Base-by-base conservation (phyloP, 2,888 invertebrate species). In the Danaus chrysippus region DNA sequence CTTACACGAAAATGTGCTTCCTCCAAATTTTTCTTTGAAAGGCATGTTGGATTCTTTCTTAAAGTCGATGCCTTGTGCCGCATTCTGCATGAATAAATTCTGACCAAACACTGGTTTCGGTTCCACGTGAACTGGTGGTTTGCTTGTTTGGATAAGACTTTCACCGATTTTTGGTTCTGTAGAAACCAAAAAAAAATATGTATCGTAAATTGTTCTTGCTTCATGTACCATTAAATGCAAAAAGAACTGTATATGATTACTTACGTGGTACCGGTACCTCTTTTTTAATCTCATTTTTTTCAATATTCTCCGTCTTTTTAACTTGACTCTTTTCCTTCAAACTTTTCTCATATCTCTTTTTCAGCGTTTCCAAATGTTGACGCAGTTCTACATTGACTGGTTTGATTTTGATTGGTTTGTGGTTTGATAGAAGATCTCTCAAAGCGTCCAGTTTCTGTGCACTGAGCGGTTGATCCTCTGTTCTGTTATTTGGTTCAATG, bases 381-480 rank as follows among this genome's bases (percentile, higher is more conserved):
- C 81, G 73, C 61, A 89, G 78, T 73, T 92, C 90, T 0, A 90
- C 79, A 49, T 84, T 92, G 0, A 89, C 84, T 0, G 92, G 91
- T 63, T 92, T 91, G 3, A 93, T 87, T 72, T 89, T 91, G 0
- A 86, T 77, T 0, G 92, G 88, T 65, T 92, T 91, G 66, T 91
- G 89, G 61, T 92, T 91, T 0, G 89, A 85, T 0, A 93, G 77
- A 70, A 91, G 79, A 43, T 91, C 87, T 63, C 91, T 79, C 1
- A 93, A 79, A 1, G 91, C 91, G 46, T 91, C 87, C 0, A 90
- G 75, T 76, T 93, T 93, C n/a, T 84, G 84, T 1, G 80, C 73
- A 0, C 91, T 86, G 1, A 93, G 77, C n/a, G 85, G 71, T 19
- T 84, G 82, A 55, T 89, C 85, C 59, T 86, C 82, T 11, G 83